Conservation (phyloP, 1,140 invertebrate species). For the Diachasma alloeum region DNA sequence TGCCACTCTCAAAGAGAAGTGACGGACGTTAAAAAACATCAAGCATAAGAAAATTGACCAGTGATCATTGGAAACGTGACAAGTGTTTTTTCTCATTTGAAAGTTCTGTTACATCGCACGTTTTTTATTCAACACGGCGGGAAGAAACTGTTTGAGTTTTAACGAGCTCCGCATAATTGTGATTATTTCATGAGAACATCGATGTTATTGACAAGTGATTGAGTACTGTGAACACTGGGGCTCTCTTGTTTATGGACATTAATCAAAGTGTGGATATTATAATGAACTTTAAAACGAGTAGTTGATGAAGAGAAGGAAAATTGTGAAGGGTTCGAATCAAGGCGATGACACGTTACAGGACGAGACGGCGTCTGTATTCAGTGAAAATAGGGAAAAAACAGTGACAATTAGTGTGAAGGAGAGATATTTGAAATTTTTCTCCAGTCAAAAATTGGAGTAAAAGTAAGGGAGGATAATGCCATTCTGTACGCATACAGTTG, state of each 20-base stretch:
- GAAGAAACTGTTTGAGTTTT: background rate
- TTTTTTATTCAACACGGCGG: background rate
- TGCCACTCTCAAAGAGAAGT: background rate
- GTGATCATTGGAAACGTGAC: background rate
- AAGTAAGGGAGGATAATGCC: background rate
- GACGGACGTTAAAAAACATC: background rate
- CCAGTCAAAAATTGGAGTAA: background rate
- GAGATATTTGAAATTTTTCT: background rate
- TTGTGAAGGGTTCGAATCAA: conserved; percentile 11
- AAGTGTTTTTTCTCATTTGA: background rate
- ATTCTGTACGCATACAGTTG: background rate
- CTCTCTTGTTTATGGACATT: background rate
- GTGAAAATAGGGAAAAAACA: background rate
- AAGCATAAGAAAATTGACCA: background rate
- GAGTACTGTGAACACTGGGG: background rate
- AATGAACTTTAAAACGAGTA: conserved; percentile 18
- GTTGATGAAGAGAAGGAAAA: conserved; percentile 5
- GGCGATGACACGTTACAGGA: conserved; percentile 44
- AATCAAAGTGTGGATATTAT: conserved; percentile 19
- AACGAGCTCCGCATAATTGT: background rate
- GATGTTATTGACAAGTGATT: background rate
- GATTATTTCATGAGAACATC: background rate
- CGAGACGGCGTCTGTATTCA: conserved; percentile 29
- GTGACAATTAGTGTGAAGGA: background rate
- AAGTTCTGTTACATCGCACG: background rate